Percentiles rank a stretch among this genome's conserved stretches.
Conservation (phyloP, 37 sponge, comb jelly and placozoan genomes). For the Tethya wilhelma region DNA sequence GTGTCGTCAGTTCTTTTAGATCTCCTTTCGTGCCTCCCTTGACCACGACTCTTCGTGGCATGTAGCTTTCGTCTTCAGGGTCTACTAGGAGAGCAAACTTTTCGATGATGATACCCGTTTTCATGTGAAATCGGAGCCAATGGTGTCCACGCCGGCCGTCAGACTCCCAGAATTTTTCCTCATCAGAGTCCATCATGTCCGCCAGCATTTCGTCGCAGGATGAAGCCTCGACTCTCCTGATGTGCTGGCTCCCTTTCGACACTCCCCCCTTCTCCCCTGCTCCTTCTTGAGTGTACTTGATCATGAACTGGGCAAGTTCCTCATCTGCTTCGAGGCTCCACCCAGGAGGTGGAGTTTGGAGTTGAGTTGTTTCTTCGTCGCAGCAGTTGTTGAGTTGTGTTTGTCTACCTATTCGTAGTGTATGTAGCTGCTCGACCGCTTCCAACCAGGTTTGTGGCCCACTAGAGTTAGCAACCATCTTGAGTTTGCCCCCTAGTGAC, state of each 20-base stretch:
- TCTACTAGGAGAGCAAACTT: slow-evolving; percentile 74
- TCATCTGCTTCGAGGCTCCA: slow-evolving; percentile 86
- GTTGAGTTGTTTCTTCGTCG: slow-evolving; percentile 41
- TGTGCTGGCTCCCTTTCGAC: slow-evolving; percentile 35
- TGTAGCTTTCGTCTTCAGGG: slow-evolving; percentile 81
- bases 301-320: slow-evolving; percentile 74
- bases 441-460: slow-evolving; percentile 29
- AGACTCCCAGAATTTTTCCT: slow-evolving; percentile 82
- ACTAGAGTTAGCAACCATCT: background rate
- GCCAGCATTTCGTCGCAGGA: slow-evolving; percentile 36
- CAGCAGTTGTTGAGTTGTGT: slow-evolving; percentile 28
- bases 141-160: slow-evolving; percentile 69
- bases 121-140: slow-evolving; percentile 77
- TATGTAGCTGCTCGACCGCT: slow-evolving; percentile 49
- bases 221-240: slow-evolving; percentile 46
- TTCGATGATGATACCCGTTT: slow-evolving; percentile 71
- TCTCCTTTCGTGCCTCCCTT: slow-evolving; percentile 42
- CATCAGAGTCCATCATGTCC: slow-evolving; percentile 64
- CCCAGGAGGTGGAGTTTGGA: slow-evolving; percentile 67
- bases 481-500: slow-evolving; percentile 34
- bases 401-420: slow-evolving; percentile 40
- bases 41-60: slow-evolving; percentile 64
- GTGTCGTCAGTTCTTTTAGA: background rate
- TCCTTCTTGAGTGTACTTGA: slow-evolving; percentile 12
- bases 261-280: background rate